phyloP scores from a whole-genome alignment of 1,140 invertebrate species.

The Tachypleus tridentatus region DNA sequence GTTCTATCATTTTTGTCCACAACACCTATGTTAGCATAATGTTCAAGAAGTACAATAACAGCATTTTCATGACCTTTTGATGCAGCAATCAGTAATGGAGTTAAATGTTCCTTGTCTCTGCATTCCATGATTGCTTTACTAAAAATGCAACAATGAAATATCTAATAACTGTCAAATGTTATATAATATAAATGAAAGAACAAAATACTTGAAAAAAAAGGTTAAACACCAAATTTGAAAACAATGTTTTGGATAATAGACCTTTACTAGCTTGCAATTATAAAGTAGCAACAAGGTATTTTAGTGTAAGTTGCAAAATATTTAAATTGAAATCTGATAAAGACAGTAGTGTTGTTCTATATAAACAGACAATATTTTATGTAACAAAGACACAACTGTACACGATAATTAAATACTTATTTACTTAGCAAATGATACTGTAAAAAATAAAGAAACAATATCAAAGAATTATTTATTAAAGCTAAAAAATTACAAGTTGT shows the following conservation, averaged over 20 bases:
- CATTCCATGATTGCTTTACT: constrained; percentile 29
- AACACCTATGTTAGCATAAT: constrained; percentile 30
- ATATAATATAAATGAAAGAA: not conserved
- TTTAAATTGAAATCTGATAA: no score
- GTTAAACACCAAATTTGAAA: not conserved
- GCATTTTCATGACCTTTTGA: constrained; percentile 31
- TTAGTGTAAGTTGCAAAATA: not conserved
- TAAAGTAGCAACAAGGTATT: not conserved
- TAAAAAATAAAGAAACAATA: no score
- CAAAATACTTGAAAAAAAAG: not conserved
- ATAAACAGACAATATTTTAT: no score
- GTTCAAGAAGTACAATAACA: constrained; percentile 30
- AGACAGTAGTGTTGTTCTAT: no score
- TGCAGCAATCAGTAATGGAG: constrained; percentile 34
- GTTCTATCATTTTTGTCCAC: constrained; percentile 36
- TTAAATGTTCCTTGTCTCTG: constrained; percentile 40
- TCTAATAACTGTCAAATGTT: constrained; percentile 1
- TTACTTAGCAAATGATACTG: no score
- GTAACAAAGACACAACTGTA: no score
- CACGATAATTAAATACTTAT: no score
- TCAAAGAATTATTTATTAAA: no score
- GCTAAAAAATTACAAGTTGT: no score
- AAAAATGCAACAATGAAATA: constrained; percentile 26
- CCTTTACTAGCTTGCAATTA: not conserved
- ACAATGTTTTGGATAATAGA: not conserved